Conservation (phyloP, 2,797 vertebrate genomes). For the Falco concolor region DNA sequence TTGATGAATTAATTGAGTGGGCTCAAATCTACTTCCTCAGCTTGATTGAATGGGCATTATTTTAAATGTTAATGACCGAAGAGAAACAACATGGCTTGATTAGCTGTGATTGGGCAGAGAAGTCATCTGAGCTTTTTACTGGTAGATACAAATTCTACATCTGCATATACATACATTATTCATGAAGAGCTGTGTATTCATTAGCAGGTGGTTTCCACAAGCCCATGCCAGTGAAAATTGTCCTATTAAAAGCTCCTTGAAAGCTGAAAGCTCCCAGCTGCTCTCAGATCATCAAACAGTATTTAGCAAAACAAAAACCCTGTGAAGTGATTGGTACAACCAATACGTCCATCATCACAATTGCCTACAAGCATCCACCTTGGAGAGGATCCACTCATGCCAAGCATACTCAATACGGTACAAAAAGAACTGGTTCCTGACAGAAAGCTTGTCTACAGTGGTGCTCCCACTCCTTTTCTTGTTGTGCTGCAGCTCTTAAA, state of each 20-base stretch:
- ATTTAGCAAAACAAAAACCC: slow-evolving; percentile 2
- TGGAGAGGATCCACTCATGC: not conserved
- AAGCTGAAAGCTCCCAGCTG: slow-evolving; percentile 25
- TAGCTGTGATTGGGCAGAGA: not conserved
- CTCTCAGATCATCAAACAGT: not conserved
- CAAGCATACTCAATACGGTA: not conserved
- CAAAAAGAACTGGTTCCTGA: not conserved
- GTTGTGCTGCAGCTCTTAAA: not conserved
- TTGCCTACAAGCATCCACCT: not conserved
- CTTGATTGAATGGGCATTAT: not conserved
- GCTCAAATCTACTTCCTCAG: not conserved
- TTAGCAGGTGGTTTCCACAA: not conserved
- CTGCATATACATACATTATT: not conserved
- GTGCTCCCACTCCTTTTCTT: not conserved
- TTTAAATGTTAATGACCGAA: not conserved
- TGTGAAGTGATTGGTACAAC: not conserved
- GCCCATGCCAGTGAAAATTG: not conserved
- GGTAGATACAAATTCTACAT: not conserved
- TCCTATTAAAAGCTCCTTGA: not conserved
- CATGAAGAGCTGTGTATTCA: not conserved
- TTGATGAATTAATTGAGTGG: not conserved
- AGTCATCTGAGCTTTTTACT: not conserved
- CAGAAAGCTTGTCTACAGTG: not conserved
- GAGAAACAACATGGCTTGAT: not conserved
- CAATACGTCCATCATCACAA: not conserved